These are phyloP conservation scores for Camponotus vicinus DNA, from an alignment of 1,140 invertebrate genomes.

Conservation along the genomic window DNA sequence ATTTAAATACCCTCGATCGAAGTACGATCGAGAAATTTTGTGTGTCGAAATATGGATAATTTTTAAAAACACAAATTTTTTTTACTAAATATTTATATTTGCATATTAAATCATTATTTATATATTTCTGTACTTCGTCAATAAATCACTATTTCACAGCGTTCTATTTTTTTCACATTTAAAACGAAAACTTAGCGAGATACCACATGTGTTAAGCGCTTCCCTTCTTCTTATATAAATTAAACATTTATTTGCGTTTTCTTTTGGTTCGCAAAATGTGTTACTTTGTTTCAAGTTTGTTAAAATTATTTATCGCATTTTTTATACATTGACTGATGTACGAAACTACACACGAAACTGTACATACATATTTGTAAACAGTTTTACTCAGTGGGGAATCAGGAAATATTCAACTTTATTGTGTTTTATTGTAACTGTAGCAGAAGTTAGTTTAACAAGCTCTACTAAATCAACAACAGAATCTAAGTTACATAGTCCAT, in stretches of 20 bases:
- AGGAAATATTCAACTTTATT: conserved; percentile 29
- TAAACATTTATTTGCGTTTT: conserved; percentile 69
- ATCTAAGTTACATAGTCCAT: conserved; percentile 53
- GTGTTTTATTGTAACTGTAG: conserved; percentile 36
- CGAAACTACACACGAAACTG: conserved; percentile 52
- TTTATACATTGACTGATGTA: conserved; percentile 45
- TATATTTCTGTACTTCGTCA: conserved; percentile 82
- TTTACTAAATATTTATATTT: conserved; percentile 83
- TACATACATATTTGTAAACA: conserved; percentile 40
- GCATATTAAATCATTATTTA: conserved; percentile 83
- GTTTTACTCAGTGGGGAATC: conserved; percentile 7
- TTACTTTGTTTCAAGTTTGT: conserved; percentile 27
- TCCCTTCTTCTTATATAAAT: conserved; percentile 17
- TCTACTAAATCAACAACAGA: conserved; percentile 44
- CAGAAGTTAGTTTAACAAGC: conserved; percentile 55
- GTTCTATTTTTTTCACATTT: conserved; percentile 78
- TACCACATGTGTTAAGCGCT: conserved; percentile 72
- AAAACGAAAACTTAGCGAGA: conserved; percentile 77
- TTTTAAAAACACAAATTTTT: conserved; percentile 67
- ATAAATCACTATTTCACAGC: conserved; percentile 86
- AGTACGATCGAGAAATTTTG: conserved; percentile 36
- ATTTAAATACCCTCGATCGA: conserved; percentile 39
- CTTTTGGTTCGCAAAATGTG: conserved; percentile 16
- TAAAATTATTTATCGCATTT: conserved; percentile 49
- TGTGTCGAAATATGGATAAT: conserved; percentile 19